Evolutionary conservation across 2,113 vertebrate species (phyloP), one percentile per base, ranked within the genome.

Genomic region (Seriola dumerili): DNA sequence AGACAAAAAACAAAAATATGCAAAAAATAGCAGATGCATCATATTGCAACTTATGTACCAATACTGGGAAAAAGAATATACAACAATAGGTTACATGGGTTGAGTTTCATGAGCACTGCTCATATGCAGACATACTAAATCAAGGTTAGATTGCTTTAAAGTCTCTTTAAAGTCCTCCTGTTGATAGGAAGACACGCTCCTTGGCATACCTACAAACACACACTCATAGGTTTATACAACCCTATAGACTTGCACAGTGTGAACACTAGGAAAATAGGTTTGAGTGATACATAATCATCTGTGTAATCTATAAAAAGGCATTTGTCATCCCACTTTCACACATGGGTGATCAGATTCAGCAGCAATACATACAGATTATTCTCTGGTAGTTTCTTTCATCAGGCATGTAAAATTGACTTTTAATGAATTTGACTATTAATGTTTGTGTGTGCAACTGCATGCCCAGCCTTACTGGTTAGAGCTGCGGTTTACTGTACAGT

Each of bases 251-350:
- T 50, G 48, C 48, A 21, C 48, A 55, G 21, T 55, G 13, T 38
- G 50, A 52, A 69, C 25, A 61, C 32, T 8, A 34, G 50, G 4
- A 16, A 70, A 34, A 72, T 79, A 77, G 59, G 63, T 77, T 70
- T 70, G 17, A 21, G 40, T 19, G n/a, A 55, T 23, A 38, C 38
- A 23, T 23, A 54, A 8, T 61, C 23, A n/a, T 38, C 19, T 65
- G 21, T 38, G 4, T 2, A 8, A 14, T 55, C 9, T 55, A 55
- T 55, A 23, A 23, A 55, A 23, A 55, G 11, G 16, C 11, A 23
- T 42, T 61, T 32, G 14, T 55, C 42, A 12, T 73, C n/a, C n/a
- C 10, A 55, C 8, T 32, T 66, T 65, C 10, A 36, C 21, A 21
- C 50, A 52, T 8, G 17, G 16, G 48, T 19, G 2, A 29, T 34